Evolutionary conservation across 92 coral and sea anemone genomes (phyloP).

Genomic region (Epizoanthus fatuus): DNA sequence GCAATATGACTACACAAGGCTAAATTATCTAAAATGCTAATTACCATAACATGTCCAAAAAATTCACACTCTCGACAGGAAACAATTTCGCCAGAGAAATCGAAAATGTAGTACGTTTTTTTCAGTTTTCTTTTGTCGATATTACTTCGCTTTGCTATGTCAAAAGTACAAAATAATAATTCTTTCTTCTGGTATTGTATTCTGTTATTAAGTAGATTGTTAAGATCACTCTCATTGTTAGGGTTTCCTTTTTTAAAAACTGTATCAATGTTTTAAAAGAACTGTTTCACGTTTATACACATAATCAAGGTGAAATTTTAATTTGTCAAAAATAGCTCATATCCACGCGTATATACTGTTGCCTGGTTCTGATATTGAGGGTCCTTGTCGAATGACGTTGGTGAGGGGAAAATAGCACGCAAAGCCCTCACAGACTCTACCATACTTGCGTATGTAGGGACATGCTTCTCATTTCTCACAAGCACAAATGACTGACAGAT

Average conservation of each 20-base stretch:
- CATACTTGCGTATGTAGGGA: conserved; percentile 12
- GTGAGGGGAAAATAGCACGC: not conserved
- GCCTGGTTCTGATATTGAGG: not conserved
- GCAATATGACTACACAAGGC: conserved; percentile 1
- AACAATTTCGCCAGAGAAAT: not conserved
- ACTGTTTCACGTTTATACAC: conserved; percentile 19
- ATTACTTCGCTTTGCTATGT: not conserved
- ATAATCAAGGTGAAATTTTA: not conserved
- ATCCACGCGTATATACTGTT: conserved; percentile 12
- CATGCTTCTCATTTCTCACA: conserved; percentile 26
- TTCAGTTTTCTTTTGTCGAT: not conserved
- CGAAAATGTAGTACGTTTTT: not conserved
- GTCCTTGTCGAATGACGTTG: conserved; percentile 39
- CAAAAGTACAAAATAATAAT: not conserved
- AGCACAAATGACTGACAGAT: conserved; percentile 38
- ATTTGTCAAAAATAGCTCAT: conserved; percentile 17
- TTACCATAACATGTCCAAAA: not conserved
- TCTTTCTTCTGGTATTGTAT: conserved; percentile 27
- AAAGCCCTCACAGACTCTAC: not conserved
- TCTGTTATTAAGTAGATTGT: not conserved
- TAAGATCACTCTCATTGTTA: not conserved
- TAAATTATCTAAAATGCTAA: not conserved
- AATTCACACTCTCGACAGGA: conserved; percentile 4
- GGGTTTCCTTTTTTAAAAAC: conserved; percentile 1
- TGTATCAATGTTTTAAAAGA: conserved; percentile 30